These are phyloP conservation scores for Brachyrhaphis roseni DNA, from an alignment of 2,797 vertebrate genomes.

Conservation along the genomic window DNA sequence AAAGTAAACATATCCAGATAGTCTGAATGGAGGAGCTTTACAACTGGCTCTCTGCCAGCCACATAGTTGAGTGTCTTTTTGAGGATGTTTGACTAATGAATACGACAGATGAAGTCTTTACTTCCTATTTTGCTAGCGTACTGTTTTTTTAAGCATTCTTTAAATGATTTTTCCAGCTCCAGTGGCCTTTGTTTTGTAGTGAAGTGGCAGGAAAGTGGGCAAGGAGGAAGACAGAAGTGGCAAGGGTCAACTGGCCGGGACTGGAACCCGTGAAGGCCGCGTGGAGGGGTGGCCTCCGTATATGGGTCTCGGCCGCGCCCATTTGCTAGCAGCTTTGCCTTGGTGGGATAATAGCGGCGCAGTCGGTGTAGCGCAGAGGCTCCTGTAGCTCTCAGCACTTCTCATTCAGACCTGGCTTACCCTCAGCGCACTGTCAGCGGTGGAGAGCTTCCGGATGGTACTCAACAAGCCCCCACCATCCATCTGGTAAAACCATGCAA, in stretches of 20 bases:
- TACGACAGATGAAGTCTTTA: constrained; percentile 50
- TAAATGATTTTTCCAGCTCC: too few relatives aligned
- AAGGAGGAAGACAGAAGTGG: too few relatives aligned
- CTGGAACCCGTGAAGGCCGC: too few relatives aligned
- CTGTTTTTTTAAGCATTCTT: too few relatives aligned
- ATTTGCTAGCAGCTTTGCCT: constrained; percentile 55
- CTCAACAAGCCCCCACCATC: constrained; percentile 11
- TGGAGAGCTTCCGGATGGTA: constrained; percentile 52
- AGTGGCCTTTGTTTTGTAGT: too few relatives aligned
- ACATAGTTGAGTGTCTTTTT: constrained; percentile 38
- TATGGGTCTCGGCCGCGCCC: too few relatives aligned
- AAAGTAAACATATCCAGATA: constrained; percentile 25
- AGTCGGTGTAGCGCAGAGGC: constrained; percentile 45
- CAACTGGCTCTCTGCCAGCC: constrained; percentile 23
- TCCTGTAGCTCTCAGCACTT: constrained; percentile 80
- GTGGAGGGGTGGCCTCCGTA: too few relatives aligned
- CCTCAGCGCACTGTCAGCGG: constrained; percentile 72
- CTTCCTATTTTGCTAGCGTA: constrained; percentile 57
- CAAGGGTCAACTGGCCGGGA: too few relatives aligned
- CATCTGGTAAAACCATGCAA: constrained; percentile 2
- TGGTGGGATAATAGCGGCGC: constrained; percentile 61
- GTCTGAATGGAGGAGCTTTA: constrained; percentile 12
- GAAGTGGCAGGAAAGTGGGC: too few relatives aligned
- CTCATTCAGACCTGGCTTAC: constrained; percentile 81
- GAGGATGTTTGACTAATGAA: constrained; percentile 52